Evolutionary conservation across 2,113 vertebrate species (phyloP), one percentile per base, ranked within the genome.

Genomic region (Ceyx cyanopectus): DNA sequence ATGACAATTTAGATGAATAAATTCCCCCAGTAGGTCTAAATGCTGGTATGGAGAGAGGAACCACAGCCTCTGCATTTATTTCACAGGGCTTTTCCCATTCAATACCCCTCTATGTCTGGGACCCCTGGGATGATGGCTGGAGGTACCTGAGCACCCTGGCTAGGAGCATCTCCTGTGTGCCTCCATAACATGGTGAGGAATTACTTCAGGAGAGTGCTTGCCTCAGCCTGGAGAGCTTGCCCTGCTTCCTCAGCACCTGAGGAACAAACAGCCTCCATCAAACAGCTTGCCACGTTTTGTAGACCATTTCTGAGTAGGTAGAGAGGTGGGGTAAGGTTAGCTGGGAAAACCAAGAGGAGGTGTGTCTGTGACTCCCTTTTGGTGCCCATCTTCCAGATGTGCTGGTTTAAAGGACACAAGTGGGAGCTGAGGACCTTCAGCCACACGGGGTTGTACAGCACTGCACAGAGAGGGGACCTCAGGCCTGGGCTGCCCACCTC

Each of bases 51-150:
- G 41, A 87, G 22, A 45, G 29, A 24, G 30, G 32, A 84, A 60
- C 14, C 19, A 50, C 54, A 81, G 9, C 8, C 9, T 37, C 53
- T 21, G 29, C 26, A n/a, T 48, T 87, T 92, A 58, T 66, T 91
- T 75, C 26, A 53, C 66, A 81, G 23, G 6, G 7, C 10, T 62
- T 19, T 46, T 87, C 21, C 27, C 19, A 50, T 76, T 22, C 5
- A 9, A 2, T 41, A 57, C 9, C 20, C 5, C 2, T 1, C 10
- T 9, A 3, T 7, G 11, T 41, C 61, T 1, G 0, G 6, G 27
- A 20, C 14, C 5, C 17, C 62, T 73, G 12, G 9, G 30, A 19
- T 40, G 37, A 37, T 21, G 12, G 10, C 48, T 72, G 62, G 45
- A 0, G 2, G 16, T 46, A 50, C 29, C 62, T 5, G 3, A 74